Base-by-base conservation (phyloP, 1,140 invertebrate genomes). In the Heliconius hewitsoni region DNA sequence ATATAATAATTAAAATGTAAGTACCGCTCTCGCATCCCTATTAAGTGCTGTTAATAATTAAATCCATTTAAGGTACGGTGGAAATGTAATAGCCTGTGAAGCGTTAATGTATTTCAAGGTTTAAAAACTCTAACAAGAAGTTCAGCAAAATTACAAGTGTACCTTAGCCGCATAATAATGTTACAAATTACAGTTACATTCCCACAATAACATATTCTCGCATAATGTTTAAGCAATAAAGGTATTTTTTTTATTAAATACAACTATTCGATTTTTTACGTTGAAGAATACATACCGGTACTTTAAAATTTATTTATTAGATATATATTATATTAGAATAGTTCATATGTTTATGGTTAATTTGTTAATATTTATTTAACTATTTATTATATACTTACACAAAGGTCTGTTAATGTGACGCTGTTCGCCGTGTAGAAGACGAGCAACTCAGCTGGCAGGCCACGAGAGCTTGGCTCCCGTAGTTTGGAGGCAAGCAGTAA, bases 401-500 rank as follows among this genome's bases (percentile, higher is more conserved):
- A 97, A 77, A 99, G 95, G 86, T 99, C 97, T 74, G 97, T 95
- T 78, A 97, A 94, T 60, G 96, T 97, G 91, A 99, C 97, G 89
- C 98, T 98, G 93, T 98, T 97, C 89, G 98, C 98, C 11, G 98
- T 99, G 94, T 98, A 99, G 93, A 97, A 97, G 81, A 98, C 97
- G 55, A 99, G 95, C 55, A 96, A 95, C 75, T 98, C 96, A 0
- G 97, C 97, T 11, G 97, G 96, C 5, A 99, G 94, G 3, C 97
- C 97, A 76, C 95, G 95, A 70, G 95, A 95, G 80, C 94, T 95
- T 1, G 97, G 96, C 91, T 99, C 97, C 73, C 98, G 96, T 27
- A 99, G 95, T 95, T 99, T 99, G 23, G 98, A 99, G 3, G 98
- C 97, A 74, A 99, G 95, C 79, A 99, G 96, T 81, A 99, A 96